Evolutionary conservation across 2,113 vertebrate species (phyloP), one percentile per base, ranked within the genome.

Genomic region (Guaruba guarouba): DNA sequence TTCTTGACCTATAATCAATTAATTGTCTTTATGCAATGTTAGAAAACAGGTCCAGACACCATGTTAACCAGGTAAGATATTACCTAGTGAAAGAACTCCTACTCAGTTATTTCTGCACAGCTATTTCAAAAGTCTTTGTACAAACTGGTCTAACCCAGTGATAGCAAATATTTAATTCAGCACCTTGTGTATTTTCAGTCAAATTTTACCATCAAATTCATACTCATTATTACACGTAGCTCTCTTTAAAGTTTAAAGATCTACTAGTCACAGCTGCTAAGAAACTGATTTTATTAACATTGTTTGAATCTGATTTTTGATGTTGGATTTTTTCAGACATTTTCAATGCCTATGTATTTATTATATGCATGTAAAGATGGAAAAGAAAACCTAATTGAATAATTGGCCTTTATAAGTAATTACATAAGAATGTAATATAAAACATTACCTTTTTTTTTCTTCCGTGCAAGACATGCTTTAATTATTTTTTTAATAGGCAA

Each of bases 361-460:
- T 41, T 59, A 39, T 8, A 29, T 41, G 10, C 12, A 80, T 18
- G 4, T 35, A 70, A 46, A 91, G 28, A 67, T 46, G 7, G 16
- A 19, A 59, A 55, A 55, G 18, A 70, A 59, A 2, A 17, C 57
- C 22, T 41, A 64, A 78, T 70, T 75, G 67, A 64, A 86, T 76
- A 68, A 33, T n/a, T 78, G 4, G 5, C 2, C 4, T 87, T 77
- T 66, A 23, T 46, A 67, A 82, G 5, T 63, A 75, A 78, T 70
- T 17, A 54, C 14, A 18, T 43, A 82, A 68, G 31, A 77, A 46
- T 37, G n/a, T 29, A 17, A 83, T n/a, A 59, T 33, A 86, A 90
- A 86, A 22, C 2, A 16, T 15, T 48, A 6, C 3, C 10, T 13
- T 33, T 22, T 0, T 1, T 66, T 66, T 52, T 59, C 37, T 63